Percentiles rank a stretch among this genome's conserved stretches.
Conservation (phyloP, 2,113 vertebrate species). For the Diphyllodes magnificus region DNA sequence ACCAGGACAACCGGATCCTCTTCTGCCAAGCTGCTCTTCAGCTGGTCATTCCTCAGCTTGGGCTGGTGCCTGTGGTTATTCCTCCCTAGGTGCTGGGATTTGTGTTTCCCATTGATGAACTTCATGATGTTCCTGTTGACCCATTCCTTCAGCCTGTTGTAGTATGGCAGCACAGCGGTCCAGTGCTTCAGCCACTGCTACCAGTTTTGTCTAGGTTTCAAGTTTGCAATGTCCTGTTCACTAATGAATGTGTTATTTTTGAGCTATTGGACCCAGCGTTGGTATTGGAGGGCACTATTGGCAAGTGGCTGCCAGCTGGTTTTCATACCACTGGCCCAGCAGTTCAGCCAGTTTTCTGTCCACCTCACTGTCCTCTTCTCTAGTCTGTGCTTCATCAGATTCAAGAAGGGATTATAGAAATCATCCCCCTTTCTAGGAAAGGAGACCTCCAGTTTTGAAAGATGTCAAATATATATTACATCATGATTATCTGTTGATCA, state of each 20-base stretch:
- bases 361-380: not conserved
- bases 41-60: not conserved
- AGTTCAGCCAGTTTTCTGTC: not conserved
- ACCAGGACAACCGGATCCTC: not conserved
- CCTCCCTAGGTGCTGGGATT: not conserved
- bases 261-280: not conserved
- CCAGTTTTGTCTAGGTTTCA: not conserved
- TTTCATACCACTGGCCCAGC: not conserved
- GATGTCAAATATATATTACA: not conserved
- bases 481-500: rapidly evolving
- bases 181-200: not conserved
- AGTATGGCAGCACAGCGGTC: not conserved
- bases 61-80: not conserved
- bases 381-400: not conserved
- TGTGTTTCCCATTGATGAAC: not conserved
- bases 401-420: not conserved
- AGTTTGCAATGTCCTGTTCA: not conserved
- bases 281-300: not conserved
- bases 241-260: not conserved
- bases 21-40: not conserved
- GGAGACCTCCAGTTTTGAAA: not conserved
- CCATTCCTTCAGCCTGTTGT: not conserved
- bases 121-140: not conserved
- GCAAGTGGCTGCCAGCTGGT: not conserved
- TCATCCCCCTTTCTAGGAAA: not conserved